phyloP scores from a whole-genome alignment of 1,140 invertebrate genomes.

The Mercenaria mercenaria region DNA sequence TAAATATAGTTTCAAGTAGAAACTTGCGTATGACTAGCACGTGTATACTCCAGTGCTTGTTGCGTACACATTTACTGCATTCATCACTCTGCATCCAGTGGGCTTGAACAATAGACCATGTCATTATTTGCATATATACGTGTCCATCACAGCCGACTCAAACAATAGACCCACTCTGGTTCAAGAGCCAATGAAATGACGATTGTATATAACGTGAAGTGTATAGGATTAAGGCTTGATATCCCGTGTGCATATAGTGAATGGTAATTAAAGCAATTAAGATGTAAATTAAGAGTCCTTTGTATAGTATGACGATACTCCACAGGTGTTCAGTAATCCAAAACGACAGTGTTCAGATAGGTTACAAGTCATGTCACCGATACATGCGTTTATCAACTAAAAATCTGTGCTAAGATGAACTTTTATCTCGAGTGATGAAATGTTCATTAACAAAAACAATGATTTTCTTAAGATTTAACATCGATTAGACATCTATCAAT shows the following conservation, averaged over 20 bases:
- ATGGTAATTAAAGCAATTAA: conserved; percentile 23
- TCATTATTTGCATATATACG: too few species aligned
- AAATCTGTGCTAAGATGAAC: not conserved
- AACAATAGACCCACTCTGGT: not conserved
- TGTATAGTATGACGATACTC: not conserved
- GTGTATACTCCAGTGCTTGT: too few species aligned
- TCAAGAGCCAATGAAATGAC: not conserved
- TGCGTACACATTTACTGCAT: too few species aligned
- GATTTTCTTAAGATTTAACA: not conserved
- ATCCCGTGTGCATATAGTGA: not conserved
- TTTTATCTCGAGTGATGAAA: conserved; percentile 38
- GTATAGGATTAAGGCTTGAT: not conserved
- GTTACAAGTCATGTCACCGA: not conserved
- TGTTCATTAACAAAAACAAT: conserved; percentile 34
- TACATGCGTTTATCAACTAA: not conserved
- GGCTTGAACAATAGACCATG: too few species aligned
- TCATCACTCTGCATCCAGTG: too few species aligned
- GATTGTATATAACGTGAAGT: not conserved
- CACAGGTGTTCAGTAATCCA: conserved; percentile 31
- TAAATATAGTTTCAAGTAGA: too few species aligned
- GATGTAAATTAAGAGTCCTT: not conserved
- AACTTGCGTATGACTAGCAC: too few species aligned
- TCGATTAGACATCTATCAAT: not conserved
- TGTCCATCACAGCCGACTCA: too few species aligned
- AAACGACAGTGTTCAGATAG: not conserved